Evolutionary conservation across 2,797 vertebrate genomes (phyloP), one percentile per base, ranked within the genome.

Genomic region (Pseudocheirus occidentalis): DNA sequence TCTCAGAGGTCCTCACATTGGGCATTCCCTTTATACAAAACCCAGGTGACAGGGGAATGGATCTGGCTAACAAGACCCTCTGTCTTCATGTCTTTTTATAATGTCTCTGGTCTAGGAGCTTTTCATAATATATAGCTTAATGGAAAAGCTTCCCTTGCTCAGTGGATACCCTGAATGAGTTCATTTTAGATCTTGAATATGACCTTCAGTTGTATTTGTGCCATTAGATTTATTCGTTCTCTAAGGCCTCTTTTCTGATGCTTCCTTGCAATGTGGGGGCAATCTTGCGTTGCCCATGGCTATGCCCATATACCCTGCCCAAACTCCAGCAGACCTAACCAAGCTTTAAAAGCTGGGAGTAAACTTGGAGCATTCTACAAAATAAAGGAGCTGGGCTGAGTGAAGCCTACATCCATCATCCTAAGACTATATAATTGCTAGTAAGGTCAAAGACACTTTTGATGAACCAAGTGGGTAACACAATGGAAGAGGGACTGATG

Each of bases 401-500:
- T 46, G 16, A 46, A 9, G 2, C 40, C 66, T 46, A 81, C 10
- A 40, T 46, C 31, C 34, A n/a, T 5, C 6, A 81, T 46, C 40
- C n/a, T 81, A 46, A 21, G 96, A 97, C 96, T 97, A 96, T 97
- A 95, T 96, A 97, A 94, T 96, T 97, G 92, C 94, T 95, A 96
- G 95, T 91, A 55, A 93, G 96, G 96, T 97, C 96, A 97, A 96
- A 95, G 95, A 96, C 3, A 0, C 90, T 96, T 97, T 96, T 94
- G 29, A 96, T 95, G 95, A 95, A 93, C 95, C 97, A 98, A 97
- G 97, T 96, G 97, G 95, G 92, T 97, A 66, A 95, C 95, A 97
- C 90, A 96, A 96, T 97, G 96, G 95, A 91, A 46, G 40, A 81
- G 7, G 6, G 18, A 27, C 27, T 81, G 9, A 81, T 81, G n/a